These are phyloP conservation scores for Eutrigla gurnardus DNA, from an alignment of 2,797 vertebrate genomes.

Conservation along the genomic window DNA sequence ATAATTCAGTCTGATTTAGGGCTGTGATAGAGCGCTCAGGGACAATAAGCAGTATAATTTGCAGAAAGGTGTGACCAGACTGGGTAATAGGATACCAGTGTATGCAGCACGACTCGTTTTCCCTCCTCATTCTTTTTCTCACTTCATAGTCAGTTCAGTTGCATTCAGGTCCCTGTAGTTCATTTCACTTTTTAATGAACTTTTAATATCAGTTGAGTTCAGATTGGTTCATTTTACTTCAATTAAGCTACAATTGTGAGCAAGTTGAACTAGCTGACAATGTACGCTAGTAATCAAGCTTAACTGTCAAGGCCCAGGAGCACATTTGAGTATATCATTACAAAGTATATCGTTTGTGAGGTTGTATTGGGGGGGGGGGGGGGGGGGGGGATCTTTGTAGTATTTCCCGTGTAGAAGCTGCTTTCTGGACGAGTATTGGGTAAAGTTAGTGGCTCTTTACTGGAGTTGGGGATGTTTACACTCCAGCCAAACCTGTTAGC, in stretches of 20 bases:
- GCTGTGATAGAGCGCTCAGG: slow-evolving; percentile 71
- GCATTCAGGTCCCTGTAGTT: slow-evolving; percentile 33
- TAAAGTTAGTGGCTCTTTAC: background rate
- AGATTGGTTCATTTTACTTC: slow-evolving; percentile 10
- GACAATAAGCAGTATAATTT: slow-evolving; percentile 83
- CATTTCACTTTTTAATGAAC: slow-evolving; percentile 41
- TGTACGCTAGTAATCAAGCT: background rate
- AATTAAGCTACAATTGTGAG: background rate
- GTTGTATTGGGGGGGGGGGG: too few species aligned
- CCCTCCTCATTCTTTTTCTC: slow-evolving; percentile 21
- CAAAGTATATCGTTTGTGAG: too few species aligned
- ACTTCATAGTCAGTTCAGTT: slow-evolving; percentile 45
- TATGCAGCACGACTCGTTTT: slow-evolving; percentile 36
- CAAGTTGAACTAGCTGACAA: background rate
- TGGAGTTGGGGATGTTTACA: background rate
- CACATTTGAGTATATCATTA: too few species aligned
- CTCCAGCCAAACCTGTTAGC: background rate
- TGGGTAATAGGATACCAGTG: slow-evolving; percentile 59
- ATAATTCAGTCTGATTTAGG: slow-evolving; percentile 80
- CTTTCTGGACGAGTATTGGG: background rate
- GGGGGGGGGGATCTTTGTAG: too few species aligned
- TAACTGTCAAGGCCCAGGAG: background rate
- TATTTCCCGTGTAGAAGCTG: background rate
- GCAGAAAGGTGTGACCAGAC: slow-evolving; percentile 78
- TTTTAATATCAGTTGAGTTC: slow-evolving; percentile 33